These are phyloP conservation scores for Pyrocephalus nanus DNA, from an alignment of 2,797 vertebrate species.

Conservation along the genomic window DNA sequence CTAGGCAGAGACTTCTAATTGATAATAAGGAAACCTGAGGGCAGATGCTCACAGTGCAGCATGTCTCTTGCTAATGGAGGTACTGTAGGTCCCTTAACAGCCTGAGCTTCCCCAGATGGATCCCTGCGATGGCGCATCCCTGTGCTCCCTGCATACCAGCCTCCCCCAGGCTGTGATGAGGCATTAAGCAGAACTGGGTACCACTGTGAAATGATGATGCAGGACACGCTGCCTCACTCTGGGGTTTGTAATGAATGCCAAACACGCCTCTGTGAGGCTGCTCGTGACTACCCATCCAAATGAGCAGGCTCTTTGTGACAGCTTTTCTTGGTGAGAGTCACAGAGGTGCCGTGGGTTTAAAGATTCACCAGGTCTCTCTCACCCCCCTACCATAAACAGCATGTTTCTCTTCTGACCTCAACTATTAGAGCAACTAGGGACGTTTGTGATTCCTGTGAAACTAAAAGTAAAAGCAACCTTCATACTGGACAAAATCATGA, in stretches of 20 bases:
- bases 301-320: not conserved
- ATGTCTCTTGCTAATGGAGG: not conserved
- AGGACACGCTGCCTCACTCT: rapidly evolving
- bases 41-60: rapidly evolving
- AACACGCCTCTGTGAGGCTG: not conserved
- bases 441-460: not conserved
- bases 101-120: not conserved
- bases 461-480: not conserved
- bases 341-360: not conserved
- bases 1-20: not conserved
- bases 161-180: not conserved
- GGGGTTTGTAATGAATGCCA: not conserved
- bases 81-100: not conserved
- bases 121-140: rapidly evolving
- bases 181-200: not conserved
- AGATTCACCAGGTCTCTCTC: not conserved
- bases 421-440: not conserved
- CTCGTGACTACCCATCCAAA: not conserved
- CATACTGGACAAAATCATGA: not conserved
- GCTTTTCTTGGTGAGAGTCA: not conserved
- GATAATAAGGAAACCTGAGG: not conserved
- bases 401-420: not conserved
- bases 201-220: not conserved
- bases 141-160: not conserved
- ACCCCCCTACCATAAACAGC: not conserved